A percentile compares a stretch with the other conserved stretches of the same genome.
Evolutionary conservation across 2,888 invertebrate species (phyloP).

Genomic region (Homarus gammarus): DNA sequence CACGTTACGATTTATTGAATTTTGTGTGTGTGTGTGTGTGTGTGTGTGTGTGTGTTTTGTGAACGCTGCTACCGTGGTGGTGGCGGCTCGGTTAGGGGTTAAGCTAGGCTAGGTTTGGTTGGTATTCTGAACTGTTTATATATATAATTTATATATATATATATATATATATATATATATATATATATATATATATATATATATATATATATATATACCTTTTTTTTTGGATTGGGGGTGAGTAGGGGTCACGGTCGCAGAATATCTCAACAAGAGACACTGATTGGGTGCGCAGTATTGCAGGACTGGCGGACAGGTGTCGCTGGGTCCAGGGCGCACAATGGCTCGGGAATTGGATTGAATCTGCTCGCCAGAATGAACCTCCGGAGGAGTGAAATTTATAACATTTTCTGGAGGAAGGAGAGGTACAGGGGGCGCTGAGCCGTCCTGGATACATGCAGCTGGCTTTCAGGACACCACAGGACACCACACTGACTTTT

Average conservation of each 20-base stretch:
- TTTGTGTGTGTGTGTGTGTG: too few relatives aligned
- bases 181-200: slow-evolving; percentile 8
- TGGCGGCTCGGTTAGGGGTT: too few relatives aligned
- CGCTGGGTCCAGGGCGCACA: background rate
- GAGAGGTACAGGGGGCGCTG: too few relatives aligned
- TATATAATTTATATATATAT: too few relatives aligned
- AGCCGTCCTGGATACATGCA: too few relatives aligned
- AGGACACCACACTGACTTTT: too few relatives aligned
- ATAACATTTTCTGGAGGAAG: background rate
- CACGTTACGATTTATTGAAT: background rate
- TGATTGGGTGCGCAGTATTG: background rate
- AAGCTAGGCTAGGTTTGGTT: background rate
- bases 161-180: background rate
- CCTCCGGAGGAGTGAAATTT: background rate
- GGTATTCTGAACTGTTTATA: background rate
- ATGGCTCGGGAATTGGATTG: slow-evolving; percentile 11
- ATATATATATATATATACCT: background rate
- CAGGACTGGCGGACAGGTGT: background rate
- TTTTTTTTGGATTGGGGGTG: background rate
- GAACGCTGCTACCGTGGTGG: too few relatives aligned
- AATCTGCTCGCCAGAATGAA: background rate
- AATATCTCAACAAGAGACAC: background rate
- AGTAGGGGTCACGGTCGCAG: background rate
- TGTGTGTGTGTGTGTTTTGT: too few relatives aligned
- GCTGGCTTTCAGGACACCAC: too few relatives aligned